These are phyloP conservation scores for Lordiphosa andalusiaca DNA, from an alignment of 2,888 invertebrate species.

Conservation along the genomic window DNA sequence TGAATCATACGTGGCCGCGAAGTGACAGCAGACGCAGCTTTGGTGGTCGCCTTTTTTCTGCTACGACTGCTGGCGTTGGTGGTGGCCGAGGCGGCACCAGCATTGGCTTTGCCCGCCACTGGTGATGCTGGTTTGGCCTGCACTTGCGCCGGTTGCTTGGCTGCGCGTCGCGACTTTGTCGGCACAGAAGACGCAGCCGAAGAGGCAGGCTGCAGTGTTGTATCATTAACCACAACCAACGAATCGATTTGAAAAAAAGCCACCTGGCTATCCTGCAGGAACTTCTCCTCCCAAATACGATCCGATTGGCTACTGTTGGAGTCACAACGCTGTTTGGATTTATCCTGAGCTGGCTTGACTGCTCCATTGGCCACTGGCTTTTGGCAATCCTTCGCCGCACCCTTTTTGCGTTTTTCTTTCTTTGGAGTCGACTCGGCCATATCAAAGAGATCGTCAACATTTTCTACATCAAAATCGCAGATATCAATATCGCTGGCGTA, in stretches of 20 bases:
- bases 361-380: slow-evolving; percentile 5
- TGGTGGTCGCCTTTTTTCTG: slow-evolving; percentile 30
- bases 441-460: slow-evolving; percentile 79
- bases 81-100: slow-evolving; percentile 11
- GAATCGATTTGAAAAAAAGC: slow-evolving; percentile 81
- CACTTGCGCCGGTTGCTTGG: slow-evolving; percentile 24
- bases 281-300: slow-evolving; percentile 76
- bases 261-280: slow-evolving; percentile 58
- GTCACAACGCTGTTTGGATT: slow-evolving; percentile 53
- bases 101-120: slow-evolving; percentile 12
- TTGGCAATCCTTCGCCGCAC: slow-evolving; percentile 6
- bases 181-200: slow-evolving; percentile 35
- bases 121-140: slow-evolving; percentile 25
- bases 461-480: slow-evolving; percentile 79
- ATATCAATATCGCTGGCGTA: slow-evolving; percentile 78
- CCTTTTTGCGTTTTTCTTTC: slow-evolving; percentile 48
- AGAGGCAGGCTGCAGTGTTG: slow-evolving; percentile 48
- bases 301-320: slow-evolving; percentile 65
- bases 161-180: slow-evolving; percentile 39
- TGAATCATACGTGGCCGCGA: slow-evolving; percentile 89
- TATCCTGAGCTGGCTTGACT: slow-evolving; percentile 18
- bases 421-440: slow-evolving; percentile 51
- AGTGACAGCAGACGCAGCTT: slow-evolving; percentile 53
- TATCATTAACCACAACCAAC: slow-evolving; percentile 73
- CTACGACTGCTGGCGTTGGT: slow-evolving; percentile 46